Evolutionary conservation across 2,888 invertebrate genomes (phyloP).

Genomic region (Terebella lapidaria): DNA sequence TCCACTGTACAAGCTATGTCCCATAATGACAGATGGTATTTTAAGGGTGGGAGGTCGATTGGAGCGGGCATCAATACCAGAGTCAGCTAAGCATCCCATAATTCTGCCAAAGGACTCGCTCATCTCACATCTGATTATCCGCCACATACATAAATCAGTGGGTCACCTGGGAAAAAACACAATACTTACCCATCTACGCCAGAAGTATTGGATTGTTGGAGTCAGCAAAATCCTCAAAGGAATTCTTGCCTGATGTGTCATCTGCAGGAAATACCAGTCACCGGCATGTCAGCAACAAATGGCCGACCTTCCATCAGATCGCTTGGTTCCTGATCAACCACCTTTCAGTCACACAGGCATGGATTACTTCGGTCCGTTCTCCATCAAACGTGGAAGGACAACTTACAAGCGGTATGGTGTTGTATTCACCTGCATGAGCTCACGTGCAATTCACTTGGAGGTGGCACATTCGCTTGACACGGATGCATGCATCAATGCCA

Average conservation of each 20-base stretch:
- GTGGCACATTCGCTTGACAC: constrained; percentile 4
- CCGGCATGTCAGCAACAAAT: constrained; percentile 16
- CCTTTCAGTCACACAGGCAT: constrained; percentile 12
- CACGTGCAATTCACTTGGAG: constrained; percentile 33
- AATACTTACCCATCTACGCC: no score
- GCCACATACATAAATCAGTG: no score
- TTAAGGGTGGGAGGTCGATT: constrained; percentile 27
- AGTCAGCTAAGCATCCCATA: no score
- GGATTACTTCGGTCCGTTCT: constrained; percentile 13
- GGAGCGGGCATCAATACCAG: no score
- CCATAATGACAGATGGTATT: neutral
- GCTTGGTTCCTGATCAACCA: constrained; percentile 6
- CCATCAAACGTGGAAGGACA: constrained; percentile 1
- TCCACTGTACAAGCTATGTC: neutral
- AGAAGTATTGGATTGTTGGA: neutral
- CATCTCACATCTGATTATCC: no score
- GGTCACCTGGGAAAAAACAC: no score
- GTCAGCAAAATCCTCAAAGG: neutral
- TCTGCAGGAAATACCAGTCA: constrained; percentile 6
- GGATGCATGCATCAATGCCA: constrained; percentile 8
- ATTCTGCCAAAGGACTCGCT: no score
- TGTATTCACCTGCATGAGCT: constrained; percentile 6
- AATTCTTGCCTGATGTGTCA: constrained; percentile 5
- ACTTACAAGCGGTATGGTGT: constrained; percentile 6
- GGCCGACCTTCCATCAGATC: constrained; percentile 13